Percentiles rank a stretch among this genome's conserved stretches.
These are phyloP conservation scores for Dipodomys spectabilis DNA, from an alignment of 2,113 vertebrate genomes.

Conservation along the genomic window DNA sequence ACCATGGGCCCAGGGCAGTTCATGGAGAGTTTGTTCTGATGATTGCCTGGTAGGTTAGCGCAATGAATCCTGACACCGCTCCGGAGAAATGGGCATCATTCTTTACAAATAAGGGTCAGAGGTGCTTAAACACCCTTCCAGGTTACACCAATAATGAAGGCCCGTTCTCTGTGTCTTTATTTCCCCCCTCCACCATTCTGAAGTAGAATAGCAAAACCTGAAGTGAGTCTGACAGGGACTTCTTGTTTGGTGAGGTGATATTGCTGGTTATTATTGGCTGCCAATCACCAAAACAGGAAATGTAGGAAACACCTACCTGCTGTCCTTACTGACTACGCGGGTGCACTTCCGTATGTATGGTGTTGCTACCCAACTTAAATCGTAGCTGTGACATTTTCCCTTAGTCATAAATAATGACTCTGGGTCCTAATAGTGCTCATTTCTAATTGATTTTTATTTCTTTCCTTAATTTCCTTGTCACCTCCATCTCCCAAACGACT, in stretches of 20 bases:
- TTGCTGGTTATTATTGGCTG: background rate
- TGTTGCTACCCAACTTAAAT: conserved; percentile 11
- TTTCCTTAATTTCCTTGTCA: conserved; percentile 2
- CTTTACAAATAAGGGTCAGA: background rate
- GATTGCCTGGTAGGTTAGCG: background rate
- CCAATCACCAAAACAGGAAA: background rate
- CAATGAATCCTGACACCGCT: background rate
- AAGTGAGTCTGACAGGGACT: background rate
- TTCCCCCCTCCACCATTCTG: background rate
- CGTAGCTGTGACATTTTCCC: conserved; percentile 11
- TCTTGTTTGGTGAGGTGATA: background rate
- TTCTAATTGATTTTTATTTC: conserved; percentile 50
- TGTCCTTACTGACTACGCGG: background rate
- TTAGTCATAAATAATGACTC: background rate
- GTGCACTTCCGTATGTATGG: background rate
- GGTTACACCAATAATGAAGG: background rate
- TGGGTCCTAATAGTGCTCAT: conserved; percentile 22
- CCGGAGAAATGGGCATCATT: background rate
- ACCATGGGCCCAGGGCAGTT: background rate
- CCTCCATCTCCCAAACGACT: background rate
- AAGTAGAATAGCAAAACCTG: background rate
- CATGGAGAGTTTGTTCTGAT: background rate
- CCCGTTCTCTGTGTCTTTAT: background rate
- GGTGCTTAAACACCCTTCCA: background rate
- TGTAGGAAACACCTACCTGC: background rate